Evolutionary conservation across 2,888 invertebrate genomes (phyloP).

Genomic region (Vandiemenella viatica): DNA sequence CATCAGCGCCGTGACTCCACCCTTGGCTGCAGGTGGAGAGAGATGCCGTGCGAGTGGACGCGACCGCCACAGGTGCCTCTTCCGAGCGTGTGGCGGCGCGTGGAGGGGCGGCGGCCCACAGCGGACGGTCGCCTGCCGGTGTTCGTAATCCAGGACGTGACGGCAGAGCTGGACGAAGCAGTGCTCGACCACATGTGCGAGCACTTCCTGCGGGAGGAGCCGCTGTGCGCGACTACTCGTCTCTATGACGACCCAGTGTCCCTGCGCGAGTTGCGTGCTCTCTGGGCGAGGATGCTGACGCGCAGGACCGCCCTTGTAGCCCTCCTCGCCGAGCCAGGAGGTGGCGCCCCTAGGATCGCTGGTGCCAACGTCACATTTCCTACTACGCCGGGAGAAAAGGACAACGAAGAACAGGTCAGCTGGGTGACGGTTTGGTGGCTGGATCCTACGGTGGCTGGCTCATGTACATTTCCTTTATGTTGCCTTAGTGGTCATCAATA

Average conservation of each 20-base stretch:
- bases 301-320: background rate
- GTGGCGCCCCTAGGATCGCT: background rate
- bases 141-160: slow-evolving; percentile 37
- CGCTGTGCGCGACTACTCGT: slow-evolving; percentile 9
- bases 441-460: too few species aligned
- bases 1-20: too few species aligned
- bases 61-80: slow-evolving; percentile 29
- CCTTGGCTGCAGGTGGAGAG: background rate
- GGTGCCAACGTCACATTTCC: background rate
- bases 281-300: background rate
- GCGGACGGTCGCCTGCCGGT: slow-evolving; percentile 24
- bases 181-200: slow-evolving; percentile 30
- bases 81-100: slow-evolving; percentile 32
- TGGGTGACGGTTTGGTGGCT: too few species aligned
- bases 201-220: slow-evolving; percentile 29
- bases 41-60: slow-evolving; percentile 21
- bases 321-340: background rate
- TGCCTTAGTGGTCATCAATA: too few species aligned
- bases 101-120: slow-evolving; percentile 24
- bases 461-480: too few species aligned
- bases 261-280: background rate
- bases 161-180: slow-evolving; percentile 30
- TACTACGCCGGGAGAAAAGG: background rate
- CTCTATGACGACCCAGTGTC: slow-evolving; percentile 17
- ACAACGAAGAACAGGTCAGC: background rate